Evolutionary conservation across 2,888 invertebrate species (phyloP), one percentile per base, ranked within the genome.

Genomic region (Enoplolaimus lenunculus): DNA sequence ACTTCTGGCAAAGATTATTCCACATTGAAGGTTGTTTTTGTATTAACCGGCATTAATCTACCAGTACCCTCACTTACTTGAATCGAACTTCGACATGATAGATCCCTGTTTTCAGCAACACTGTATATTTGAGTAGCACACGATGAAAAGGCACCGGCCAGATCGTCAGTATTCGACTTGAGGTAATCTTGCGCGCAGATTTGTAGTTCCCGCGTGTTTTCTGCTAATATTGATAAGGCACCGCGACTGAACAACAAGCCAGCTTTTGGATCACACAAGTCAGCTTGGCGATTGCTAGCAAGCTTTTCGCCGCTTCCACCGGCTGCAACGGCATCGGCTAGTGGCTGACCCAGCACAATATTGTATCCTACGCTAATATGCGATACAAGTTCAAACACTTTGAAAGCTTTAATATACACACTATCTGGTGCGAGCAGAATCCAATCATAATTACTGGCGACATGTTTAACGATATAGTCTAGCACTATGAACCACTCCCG

Each of bases 401-500:
- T 86, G 65, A 89, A 86, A 0, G 89, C 89, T 81, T 93, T 90
- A 69, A 95, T 85, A 80, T 89, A 95, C 0, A 89, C 88, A 3
- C 86, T 85, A 81, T 95, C 95, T 62, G 89, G 88, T 66, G 90
- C 86, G 68, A 97, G 84, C 80, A 91, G 89, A 83, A 93, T 94
- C 84, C 90, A 95, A 82, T 95, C 93, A 81, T 89, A 95, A 76
- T 89, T 90, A 76, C 93, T 89, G 45, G 89, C 83, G 82, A 89
- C 91, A 80, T 91, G 91, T 76, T 93, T 92, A 0, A 88, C 88
- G 16, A 94, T 87, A 80, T 93, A 93, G 80, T 91, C 91, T 64
- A 94, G 84, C 29, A 90, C 87, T 79, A 91, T 91, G 81, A 93
- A 90, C 0, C 91, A 90, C 75, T 89, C 86, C 26, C 90, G 84